Conservation (phyloP, 1,140 invertebrate genomes). For the Yoshiicerus persimilis region DNA sequence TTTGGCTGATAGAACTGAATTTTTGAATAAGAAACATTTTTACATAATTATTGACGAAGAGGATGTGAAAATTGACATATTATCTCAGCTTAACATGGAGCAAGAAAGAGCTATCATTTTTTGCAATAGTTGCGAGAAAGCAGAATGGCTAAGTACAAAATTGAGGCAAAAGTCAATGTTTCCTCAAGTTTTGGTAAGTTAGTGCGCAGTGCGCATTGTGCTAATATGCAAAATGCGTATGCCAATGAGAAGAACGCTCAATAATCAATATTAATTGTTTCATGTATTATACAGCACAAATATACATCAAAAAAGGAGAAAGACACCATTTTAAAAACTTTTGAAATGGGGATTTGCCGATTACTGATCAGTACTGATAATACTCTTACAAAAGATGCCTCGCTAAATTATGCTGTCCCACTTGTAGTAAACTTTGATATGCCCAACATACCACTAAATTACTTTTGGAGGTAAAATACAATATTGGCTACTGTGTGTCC, state of each 20-base stretch:
- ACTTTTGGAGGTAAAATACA: constrained; percentile 16
- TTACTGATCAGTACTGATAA: constrained; percentile 24
- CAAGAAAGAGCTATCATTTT: constrained; percentile 33
- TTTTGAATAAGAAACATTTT: constrained; percentile 24
- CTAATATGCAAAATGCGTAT: too few species aligned
- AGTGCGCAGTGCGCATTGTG: too few species aligned
- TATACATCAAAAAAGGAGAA: not conserved
- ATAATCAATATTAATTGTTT: not conserved
- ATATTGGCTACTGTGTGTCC: not conserved
- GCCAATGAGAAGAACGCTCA: too few species aligned
- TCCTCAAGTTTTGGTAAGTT: constrained; percentile 36
- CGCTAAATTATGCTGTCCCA: not conserved
- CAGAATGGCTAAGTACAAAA: constrained; percentile 29
- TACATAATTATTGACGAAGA: constrained; percentile 21
- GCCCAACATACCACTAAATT: not conserved
- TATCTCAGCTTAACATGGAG: constrained; percentile 10
- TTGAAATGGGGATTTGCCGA: not conserved
- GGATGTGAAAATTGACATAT: not conserved
- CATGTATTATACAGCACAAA: constrained; percentile 25
- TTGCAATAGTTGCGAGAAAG: constrained; percentile 6
- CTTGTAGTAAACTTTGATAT: constrained; percentile 26
- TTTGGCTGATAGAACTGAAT: not conserved
- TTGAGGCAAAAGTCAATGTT: constrained; percentile 26
- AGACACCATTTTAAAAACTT: not conserved
- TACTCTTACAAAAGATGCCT: not conserved